Conservation (phyloP, 2,888 invertebrate genomes). For the Cyaniris semiargus region DNA sequence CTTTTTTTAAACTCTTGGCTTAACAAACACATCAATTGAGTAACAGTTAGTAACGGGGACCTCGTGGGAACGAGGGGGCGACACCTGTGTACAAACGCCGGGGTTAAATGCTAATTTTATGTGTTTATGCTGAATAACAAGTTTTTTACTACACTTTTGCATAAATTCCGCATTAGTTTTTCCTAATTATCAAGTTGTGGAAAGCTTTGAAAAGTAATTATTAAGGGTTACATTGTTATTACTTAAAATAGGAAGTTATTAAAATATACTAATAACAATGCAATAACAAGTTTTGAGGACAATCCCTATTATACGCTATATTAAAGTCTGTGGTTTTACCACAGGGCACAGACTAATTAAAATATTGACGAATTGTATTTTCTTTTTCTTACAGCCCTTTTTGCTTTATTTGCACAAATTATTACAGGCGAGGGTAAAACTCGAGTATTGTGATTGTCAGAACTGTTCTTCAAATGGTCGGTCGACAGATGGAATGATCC, state of each 20-base stretch:
- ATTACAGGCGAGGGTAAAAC: too few relatives aligned
- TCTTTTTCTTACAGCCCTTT: too few relatives aligned
- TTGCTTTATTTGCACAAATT: too few relatives aligned
- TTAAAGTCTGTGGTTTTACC: too few relatives aligned
- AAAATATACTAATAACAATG: neutral
- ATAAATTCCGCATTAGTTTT: neutral
- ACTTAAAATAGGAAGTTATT: neutral
- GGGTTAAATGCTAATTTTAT: constrained; percentile 8
- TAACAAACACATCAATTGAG: neutral
- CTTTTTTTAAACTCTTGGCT: neutral
- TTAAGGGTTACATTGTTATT: neutral
- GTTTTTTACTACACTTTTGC: neutral
- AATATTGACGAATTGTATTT: too few relatives aligned
- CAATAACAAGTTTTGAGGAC: too few relatives aligned
- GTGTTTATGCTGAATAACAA: neutral
- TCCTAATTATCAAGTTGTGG: neutral
- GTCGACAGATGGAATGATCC: too few relatives aligned
- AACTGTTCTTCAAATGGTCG: too few relatives aligned
- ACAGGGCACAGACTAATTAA: too few relatives aligned
- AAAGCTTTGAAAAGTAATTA: neutral
- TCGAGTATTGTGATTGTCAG: too few relatives aligned
- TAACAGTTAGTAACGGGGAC: neutral
- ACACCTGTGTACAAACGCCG: neutral
- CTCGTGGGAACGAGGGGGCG: constrained; percentile 5
- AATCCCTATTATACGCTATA: too few relatives aligned